These are phyloP conservation scores for Tinamus major DNA, from an alignment of 2,797 vertebrate species.

Conservation along the genomic window DNA sequence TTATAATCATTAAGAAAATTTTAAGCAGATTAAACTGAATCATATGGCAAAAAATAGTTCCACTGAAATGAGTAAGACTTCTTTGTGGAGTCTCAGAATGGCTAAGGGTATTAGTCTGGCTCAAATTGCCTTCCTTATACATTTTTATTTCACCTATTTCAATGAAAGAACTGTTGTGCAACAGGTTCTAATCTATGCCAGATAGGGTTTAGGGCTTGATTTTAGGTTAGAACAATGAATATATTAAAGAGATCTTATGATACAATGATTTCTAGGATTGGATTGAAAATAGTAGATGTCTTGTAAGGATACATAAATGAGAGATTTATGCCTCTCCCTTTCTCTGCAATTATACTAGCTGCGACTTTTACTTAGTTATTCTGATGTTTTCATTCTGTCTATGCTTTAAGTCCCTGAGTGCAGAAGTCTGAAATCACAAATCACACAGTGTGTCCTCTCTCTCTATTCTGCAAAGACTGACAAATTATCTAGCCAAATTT, in stretches of 20 bases:
- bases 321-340: background rate
- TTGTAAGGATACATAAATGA: background rate
- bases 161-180: background rate
- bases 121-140: background rate
- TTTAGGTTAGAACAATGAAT: background rate
- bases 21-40: background rate
- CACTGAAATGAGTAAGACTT: background rate
- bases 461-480: background rate
- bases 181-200: background rate
- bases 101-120: background rate
- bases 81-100: background rate
- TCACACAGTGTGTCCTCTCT: background rate
- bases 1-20: slow-evolving; percentile 1
- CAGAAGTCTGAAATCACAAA: slow-evolving; percentile 18
- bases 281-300: background rate
- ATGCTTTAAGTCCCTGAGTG: background rate
- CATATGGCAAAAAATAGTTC: background rate
- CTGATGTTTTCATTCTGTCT: background rate
- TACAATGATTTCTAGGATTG: background rate
- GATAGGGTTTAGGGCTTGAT: background rate
- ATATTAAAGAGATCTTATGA: background rate
- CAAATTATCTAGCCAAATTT: slow-evolving; percentile 36
- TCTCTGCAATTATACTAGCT: background rate
- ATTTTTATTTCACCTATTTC: background rate
- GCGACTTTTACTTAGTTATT: background rate